Percentiles rank a stretch among this genome's conserved stretches.
Conservation (phyloP, 2,888 invertebrate genomes). For the Drosophila prolongata region DNA sequence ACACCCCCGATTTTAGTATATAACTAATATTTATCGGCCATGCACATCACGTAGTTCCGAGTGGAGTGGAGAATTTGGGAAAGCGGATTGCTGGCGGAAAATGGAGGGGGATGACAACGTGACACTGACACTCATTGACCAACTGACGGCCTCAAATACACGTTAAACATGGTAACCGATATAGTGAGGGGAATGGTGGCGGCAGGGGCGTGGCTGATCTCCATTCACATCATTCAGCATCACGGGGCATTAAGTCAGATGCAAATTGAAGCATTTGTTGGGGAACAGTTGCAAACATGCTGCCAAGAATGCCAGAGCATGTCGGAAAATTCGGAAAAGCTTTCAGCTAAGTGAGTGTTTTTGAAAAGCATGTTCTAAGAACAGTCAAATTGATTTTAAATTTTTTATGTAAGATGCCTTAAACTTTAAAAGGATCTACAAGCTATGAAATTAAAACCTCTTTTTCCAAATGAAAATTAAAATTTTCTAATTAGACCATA, state of each 20-base stretch:
- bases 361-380: background rate
- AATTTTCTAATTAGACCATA: no score
- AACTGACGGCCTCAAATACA: slow-evolving; percentile 53
- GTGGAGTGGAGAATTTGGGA: slow-evolving; percentile 19
- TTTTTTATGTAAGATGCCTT: no score
- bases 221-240: slow-evolving; percentile 43
- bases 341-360: background rate
- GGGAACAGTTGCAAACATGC: slow-evolving; percentile 28
- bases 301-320: slow-evolving; percentile 10
- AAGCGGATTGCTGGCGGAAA: slow-evolving; percentile 1
- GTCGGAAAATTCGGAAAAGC: background rate
- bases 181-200: slow-evolving; percentile 23
- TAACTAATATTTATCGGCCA: slow-evolving; percentile 74
- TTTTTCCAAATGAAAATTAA: no score
- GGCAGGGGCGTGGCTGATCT: slow-evolving; percentile 22
- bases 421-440: no score
- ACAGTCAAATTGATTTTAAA: background rate
- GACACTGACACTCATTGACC: slow-evolving; percentile 76
- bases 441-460: no score
- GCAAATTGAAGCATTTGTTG: slow-evolving; percentile 75
- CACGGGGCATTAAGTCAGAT: slow-evolving; percentile 48
- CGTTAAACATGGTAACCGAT: slow-evolving; percentile 61
- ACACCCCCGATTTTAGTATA: slow-evolving; percentile 16
- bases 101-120: slow-evolving; percentile 53
- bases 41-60: slow-evolving; percentile 61